Evolutionary conservation across 1,140 invertebrate genomes (phyloP), one percentile per base, ranked within the genome.

Genomic region (Arctopsyche grandis): DNA sequence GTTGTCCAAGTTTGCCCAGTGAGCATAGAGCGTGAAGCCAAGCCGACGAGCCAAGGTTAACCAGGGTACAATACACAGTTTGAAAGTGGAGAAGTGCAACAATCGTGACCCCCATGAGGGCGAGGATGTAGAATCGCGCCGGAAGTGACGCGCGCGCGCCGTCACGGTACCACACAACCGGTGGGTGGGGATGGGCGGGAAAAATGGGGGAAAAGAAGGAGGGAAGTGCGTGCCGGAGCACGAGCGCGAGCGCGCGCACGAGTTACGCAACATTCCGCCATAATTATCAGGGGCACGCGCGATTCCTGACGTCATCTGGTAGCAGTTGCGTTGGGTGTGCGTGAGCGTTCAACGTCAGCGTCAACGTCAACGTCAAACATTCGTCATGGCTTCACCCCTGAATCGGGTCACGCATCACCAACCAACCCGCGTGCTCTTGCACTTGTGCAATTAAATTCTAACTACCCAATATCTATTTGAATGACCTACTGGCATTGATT

Each of bases 81-180:
- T 60, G 16, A 19, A 21, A n/a, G 48, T 60, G n/a, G 14, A 60
- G 16, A 60, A 60, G 56, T 60, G 56, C 56, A 60, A 19, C 56
- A 21, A 60, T 19, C 16, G 48, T 52, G 48, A 52, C 48, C 48
- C 48, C 29, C 29, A 38, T 38, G 29, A 38, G 29, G 29, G 29
- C 29, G 29, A 38, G 29, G 29, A 38, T 38, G 29, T 38, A 38
- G 29, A 4, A 38, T 38, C 9, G 56, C 16, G 56, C n/a, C 16
- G 56, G 56, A 60, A 60, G 56, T 21, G 56, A 19, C 56, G n/a
- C n/a, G 56, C 56, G 16, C 52, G 52, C 52, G 52, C 52, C 52
- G 52, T 56, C 52, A 56, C 52, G 52, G 12, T 16, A 3, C 44
- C 5, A 5, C 52, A n/a, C n/a, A 14, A 16, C 19, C 14, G 19